A percentile compares a stretch with the other conserved stretches of the same genome.
These are phyloP conservation scores for Irena cyanogastra DNA, from an alignment of 2,113 vertebrate genomes.

Conservation along the genomic window DNA sequence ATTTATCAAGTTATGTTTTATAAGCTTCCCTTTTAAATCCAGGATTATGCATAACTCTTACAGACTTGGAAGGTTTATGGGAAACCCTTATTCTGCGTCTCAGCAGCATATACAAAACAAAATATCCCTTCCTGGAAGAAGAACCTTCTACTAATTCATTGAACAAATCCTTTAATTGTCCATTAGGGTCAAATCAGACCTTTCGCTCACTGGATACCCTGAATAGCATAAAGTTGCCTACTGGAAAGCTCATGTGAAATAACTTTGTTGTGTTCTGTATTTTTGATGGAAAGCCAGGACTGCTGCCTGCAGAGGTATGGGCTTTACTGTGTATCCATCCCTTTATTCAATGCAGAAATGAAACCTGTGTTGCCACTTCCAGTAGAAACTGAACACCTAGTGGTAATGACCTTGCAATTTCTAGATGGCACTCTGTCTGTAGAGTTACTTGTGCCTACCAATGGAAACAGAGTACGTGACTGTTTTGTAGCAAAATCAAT, in stretches of 20 bases:
- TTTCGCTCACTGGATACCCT: not conserved
- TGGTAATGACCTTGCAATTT: not conserved
- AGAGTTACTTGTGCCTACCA: not conserved
- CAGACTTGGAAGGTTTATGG: not conserved
- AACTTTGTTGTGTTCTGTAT: not conserved
- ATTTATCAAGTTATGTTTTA: not conserved
- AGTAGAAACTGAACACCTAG: not conserved
- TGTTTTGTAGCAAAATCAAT: not conserved
- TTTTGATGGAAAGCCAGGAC: not conserved
- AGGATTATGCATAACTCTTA: not conserved
- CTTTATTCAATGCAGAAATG: not conserved
- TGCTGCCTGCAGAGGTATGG: not conserved
- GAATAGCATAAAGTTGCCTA: not conserved
- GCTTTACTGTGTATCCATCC: not conserved
- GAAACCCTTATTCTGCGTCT: not conserved
- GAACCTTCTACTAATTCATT: not conserved
- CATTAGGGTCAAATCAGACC: not conserved
- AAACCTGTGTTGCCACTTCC: not conserved
- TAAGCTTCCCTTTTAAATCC: not conserved
- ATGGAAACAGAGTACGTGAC: not conserved
- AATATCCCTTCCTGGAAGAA: not conserved
- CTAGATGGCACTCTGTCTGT: not conserved
- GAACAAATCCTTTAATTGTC: not conserved
- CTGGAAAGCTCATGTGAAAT: not conserved
- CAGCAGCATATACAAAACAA: not conserved